Conservation (phyloP, 2,888 invertebrate genomes). For the Eristalinus sepulchralis region DNA sequence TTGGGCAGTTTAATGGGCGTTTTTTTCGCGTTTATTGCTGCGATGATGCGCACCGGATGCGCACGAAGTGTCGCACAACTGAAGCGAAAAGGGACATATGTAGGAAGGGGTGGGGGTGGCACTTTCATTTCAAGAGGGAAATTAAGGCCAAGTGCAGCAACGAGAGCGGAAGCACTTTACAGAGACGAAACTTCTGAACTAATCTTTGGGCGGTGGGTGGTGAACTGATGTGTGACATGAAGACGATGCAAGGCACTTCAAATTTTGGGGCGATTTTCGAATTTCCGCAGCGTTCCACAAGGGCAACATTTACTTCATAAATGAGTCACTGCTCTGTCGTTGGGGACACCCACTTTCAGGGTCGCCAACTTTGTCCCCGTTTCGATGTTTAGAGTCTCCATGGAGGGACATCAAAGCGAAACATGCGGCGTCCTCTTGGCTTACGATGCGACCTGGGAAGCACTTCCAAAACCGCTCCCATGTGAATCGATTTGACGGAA, state of each 20-base stretch:
- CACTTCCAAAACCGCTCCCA: neutral
- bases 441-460: neutral
- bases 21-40: slow-evolving; percentile 5
- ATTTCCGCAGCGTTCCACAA: too few relatives aligned
- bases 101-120: neutral
- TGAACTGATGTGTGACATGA: neutral
- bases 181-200: neutral
- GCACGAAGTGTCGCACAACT: neutral
- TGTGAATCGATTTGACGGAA: neutral
- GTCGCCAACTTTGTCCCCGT: neutral
- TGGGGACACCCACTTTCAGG: neutral
- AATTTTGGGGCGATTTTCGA: too few relatives aligned
- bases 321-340: neutral
- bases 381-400: neutral
- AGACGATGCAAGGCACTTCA: neutral
- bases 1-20: neutral
- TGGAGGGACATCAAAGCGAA: neutral
- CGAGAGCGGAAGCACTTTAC: neutral
- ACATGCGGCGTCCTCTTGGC: neutral
- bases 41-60: slow-evolving; percentile 34
- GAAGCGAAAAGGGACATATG: neutral
- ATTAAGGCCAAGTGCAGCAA: too few relatives aligned
- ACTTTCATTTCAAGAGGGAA: neutral
- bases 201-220: too few relatives aligned
- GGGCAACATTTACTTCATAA: neutral